Evolutionary conservation across 2,113 vertebrate species (phyloP), one percentile per base, ranked within the genome.

Genomic region (Scomber scombrus): DNA sequence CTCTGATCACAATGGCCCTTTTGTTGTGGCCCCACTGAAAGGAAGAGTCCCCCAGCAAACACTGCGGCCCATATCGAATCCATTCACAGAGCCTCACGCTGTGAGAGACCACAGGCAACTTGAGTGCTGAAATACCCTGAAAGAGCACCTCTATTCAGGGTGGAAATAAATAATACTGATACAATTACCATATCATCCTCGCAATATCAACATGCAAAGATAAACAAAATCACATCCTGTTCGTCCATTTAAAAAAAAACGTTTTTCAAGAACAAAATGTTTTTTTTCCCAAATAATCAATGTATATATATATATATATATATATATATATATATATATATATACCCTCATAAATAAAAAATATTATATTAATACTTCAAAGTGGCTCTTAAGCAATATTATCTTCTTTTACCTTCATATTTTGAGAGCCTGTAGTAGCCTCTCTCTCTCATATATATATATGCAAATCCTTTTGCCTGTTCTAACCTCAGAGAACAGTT

Each of bases 1-100:
- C 90, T 88, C 78, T 75, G 71, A 61, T 52, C 71, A 93, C 91
- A 94, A 94, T 90, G 81, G 78, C 47, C 70, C 93, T 91, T 94
- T 94, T 93, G 91, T 93, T 88, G 87, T 72, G 73, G 67, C 80
- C 52, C 71, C 11, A 70, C 58, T 89, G 88, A 93, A 93, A 89
- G 86, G 85, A 91, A 89, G 82, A 90, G 81, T 89, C 87, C 78
- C 78, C 84, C 50, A 70, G 88, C 88, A 86, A 90, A 92, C 81
- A 88, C 68, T 84, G 87, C 83, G 85, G 86, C 80, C 89, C 89
- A 87, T 85, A 90, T 90, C 88, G 13, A 93, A 94, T 92, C 89
- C 71, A 92, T 91, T 92, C 78, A 90, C 54, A 29, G 19, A 79
- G 68, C 56, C 75, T 62, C 88, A 87, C 54, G 66, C 66, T 29